Conservation (phyloP, 2,888 invertebrate genomes). For the Nasonia oneida region DNA sequence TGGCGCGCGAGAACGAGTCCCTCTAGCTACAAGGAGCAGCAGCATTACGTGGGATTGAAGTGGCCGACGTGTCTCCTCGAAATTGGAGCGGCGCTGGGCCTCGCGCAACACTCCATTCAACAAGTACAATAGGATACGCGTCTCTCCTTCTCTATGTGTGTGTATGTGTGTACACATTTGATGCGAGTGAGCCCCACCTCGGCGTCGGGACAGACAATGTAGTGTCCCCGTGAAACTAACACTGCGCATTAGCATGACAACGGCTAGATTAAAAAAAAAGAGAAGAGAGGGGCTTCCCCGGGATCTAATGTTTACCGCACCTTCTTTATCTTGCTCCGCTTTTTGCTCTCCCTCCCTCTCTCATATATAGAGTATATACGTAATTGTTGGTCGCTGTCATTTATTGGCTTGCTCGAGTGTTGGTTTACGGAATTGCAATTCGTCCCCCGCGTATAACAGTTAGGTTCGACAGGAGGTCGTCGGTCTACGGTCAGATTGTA, state of each 20-base stretch:
- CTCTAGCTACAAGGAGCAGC: neutral
- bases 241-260: conserved; percentile 76
- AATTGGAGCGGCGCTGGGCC: conserved; percentile 73
- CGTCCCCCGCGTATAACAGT: neutral
- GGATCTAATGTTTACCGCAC: conserved; percentile 48
- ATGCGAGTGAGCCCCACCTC: conserved; percentile 57
- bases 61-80: conserved; percentile 66
- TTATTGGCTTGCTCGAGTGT: neutral
- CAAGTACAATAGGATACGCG: conserved; percentile 60
- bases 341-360: neutral
- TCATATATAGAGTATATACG: neutral
- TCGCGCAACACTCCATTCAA: conserved; percentile 64
- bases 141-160: neutral
- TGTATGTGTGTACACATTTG: conserved; percentile 24
- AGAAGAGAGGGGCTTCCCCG: conserved; percentile 54
- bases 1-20: conserved; percentile 11
- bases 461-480: neutral
- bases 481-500: neutral
- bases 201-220: conserved; percentile 32
- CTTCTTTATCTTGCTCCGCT: conserved; percentile 32
- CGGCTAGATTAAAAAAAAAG: conserved; percentile 71
- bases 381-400: neutral
- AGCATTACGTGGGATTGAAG: conserved; percentile 70
- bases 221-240: conserved; percentile 74
- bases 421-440: neutral